A percentile compares a stretch with the other conserved stretches of the same genome.
Evolutionary conservation across 2,888 invertebrate species (phyloP).

Genomic region (Andricus quercusramuli): DNA sequence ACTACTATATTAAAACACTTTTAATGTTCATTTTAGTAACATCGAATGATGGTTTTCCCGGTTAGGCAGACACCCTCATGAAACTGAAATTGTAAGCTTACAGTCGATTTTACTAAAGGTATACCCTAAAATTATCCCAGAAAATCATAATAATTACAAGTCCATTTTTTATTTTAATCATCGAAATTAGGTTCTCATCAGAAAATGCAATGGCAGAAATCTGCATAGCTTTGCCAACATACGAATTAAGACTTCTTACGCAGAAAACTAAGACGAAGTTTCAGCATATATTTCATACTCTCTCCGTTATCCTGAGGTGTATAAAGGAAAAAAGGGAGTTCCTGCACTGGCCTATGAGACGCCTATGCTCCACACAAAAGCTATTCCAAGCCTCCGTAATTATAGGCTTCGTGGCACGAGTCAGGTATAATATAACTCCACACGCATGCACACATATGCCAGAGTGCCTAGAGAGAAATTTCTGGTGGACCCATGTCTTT

Average conservation of each 20-base stretch:
- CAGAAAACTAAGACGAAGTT: background rate
- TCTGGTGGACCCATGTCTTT: constrained; percentile 45
- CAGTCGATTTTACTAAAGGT: no score
- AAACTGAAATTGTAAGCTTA: background rate
- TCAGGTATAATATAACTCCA: constrained; percentile 45
- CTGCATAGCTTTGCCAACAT: constrained; percentile 1
- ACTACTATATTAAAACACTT: no score
- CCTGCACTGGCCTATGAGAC: constrained; percentile 6
- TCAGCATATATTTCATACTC: background rate
- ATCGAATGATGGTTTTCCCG: no score
- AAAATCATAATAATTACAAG: no score
- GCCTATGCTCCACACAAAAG: constrained; percentile 57
- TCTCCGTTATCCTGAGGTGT: constrained; percentile 20
- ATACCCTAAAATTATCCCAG: no score
- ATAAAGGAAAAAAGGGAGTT: constrained; percentile 20
- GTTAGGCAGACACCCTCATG: background rate
- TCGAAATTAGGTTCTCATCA: background rate
- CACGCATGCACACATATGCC: constrained; percentile 49
- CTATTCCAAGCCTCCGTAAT: constrained; percentile 65
- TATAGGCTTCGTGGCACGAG: constrained; percentile 63
- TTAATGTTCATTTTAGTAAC: no score
- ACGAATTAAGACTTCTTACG: constrained; percentile 23
- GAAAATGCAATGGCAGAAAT: background rate
- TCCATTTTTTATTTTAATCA: no score
- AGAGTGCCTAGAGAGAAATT: constrained; percentile 55